Conservation (phyloP, 1,140 invertebrate species). For the Brachionus koreanus region DNA sequence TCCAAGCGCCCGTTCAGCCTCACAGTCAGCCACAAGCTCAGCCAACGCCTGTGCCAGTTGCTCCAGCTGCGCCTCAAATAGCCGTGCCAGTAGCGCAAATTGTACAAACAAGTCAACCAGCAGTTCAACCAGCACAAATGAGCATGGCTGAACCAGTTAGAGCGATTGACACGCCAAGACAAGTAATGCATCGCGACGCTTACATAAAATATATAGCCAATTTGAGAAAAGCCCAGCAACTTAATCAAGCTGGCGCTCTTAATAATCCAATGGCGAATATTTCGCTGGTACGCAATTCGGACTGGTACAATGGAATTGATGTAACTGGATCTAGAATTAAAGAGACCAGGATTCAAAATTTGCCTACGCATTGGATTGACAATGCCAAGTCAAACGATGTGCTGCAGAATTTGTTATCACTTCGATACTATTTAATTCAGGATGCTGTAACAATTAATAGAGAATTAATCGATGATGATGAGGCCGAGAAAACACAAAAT, state of each 20-base stretch:
- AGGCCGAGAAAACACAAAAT: background rate
- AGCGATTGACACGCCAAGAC: background rate
- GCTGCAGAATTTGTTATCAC: constrained; percentile 15
- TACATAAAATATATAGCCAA: constrained; percentile 20
- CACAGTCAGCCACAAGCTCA: background rate
- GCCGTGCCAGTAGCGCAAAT: background rate
- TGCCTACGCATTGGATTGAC: constrained; percentile 24
- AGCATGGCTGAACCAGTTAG: background rate
- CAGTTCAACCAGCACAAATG: background rate
- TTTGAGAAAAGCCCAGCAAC: background rate
- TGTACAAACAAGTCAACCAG: background rate
- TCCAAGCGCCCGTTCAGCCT: background rate
- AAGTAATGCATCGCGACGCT: constrained; percentile 21
- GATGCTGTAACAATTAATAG: constrained; percentile 5
- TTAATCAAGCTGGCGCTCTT: background rate
- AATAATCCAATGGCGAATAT: background rate
- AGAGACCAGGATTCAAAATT: background rate
- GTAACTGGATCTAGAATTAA: background rate
- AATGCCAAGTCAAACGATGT: constrained; percentile 15
- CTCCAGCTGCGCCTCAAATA: background rate
- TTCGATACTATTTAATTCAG: constrained; percentile 16
- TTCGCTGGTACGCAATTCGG: background rate
- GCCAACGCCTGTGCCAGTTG: background rate
- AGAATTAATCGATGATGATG: background rate
- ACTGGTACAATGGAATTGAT: constrained; percentile 42